These are phyloP conservation scores for Loxodonta africana DNA, from an alignment of 2,113 vertebrate species.

Conservation along the genomic window DNA sequence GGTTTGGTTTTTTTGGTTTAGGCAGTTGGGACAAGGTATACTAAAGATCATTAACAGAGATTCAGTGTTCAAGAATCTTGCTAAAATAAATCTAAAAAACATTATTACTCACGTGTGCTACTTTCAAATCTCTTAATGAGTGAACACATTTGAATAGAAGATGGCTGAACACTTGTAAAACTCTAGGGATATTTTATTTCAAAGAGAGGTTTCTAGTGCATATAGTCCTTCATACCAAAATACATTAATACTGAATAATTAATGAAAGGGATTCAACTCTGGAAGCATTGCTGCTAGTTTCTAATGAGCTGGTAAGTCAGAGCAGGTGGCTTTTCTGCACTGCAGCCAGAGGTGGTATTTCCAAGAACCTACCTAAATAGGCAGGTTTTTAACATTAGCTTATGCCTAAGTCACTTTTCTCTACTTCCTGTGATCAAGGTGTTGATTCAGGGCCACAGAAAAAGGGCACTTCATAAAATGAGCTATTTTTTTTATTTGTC, in stretches of 20 bases:
- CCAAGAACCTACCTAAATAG: background rate
- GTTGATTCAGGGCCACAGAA: background rate
- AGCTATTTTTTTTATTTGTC: background rate
- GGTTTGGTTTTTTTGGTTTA: background rate
- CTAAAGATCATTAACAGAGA: slow-evolving; percentile 6
- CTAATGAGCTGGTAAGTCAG: slow-evolving; percentile 52
- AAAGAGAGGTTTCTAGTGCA: slow-evolving; percentile 72
- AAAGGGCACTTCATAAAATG: slow-evolving; percentile 43
- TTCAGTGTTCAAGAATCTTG: background rate
- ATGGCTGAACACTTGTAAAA: slow-evolving; percentile 50
- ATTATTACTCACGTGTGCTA: background rate
- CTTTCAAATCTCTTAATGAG: slow-evolving; percentile 69
- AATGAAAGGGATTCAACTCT: slow-evolving; percentile 69
- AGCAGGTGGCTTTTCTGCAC: slow-evolving; percentile 8
- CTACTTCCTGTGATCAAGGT: slow-evolving; percentile 39
- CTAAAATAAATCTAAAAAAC: background rate
- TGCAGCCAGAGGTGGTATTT: background rate
- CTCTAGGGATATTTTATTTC: slow-evolving; percentile 64
- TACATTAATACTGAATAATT: slow-evolving; percentile 66
- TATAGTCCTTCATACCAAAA: slow-evolving; percentile 56
- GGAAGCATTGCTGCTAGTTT: slow-evolving; percentile 39
- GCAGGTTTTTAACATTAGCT: background rate
- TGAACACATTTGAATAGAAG: slow-evolving; percentile 6
- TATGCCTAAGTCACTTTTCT: slow-evolving; percentile 41
- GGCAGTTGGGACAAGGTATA: background rate